Evolutionary conservation across 1,140 invertebrate genomes (phyloP), one percentile per base, ranked within the genome.

Genomic region (Pachypeltis micranthus): DNA sequence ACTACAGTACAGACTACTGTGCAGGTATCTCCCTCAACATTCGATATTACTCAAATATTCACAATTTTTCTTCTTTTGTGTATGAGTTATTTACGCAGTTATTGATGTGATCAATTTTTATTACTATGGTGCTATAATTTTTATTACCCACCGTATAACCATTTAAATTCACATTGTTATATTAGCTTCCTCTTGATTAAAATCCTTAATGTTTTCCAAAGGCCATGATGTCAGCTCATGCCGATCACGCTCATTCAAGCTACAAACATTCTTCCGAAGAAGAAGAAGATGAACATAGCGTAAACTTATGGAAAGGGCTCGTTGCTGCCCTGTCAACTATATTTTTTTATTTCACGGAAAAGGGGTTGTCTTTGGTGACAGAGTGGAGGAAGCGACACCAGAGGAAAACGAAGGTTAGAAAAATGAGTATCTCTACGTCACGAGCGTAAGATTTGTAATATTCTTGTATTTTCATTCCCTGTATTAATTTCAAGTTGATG

Each of bases 341-440:
- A 1, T 81, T 92, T 71, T 94, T 94, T 74, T 94, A 93, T 72
- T 82, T 91, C 61, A 88, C 85, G 10, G 91, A 94, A 72, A 87
- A 89, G 72, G 80, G 86, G 1, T 74, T 94, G 24, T 87, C 84
- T 2, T 78, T 91, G 66, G 78, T 87, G n/a, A 82, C 85, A 0
- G 87, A 90, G 71, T 90, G 86, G 85, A 77, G 85, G 28, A 88
- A 88, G 69, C 75, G 78, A 56, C 76, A 78, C 26, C 79, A 81
- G 66, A 78, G 81, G 71, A 81, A 80, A 61, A 79, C 72, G 56
- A 77, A 79, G 70, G 77, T 78, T 67, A 69, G 58, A 24, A 2
- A 44, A 21, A 1, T 63, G 21, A 60, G 10, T 64, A 12, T 65
- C 58, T 58, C 21, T 56, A 34, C 24, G n/a, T n/a, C n/a, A n/a